Evolutionary conservation across 2,113 vertebrate genomes (phyloP).

Genomic region (Phasianus colchicus): DNA sequence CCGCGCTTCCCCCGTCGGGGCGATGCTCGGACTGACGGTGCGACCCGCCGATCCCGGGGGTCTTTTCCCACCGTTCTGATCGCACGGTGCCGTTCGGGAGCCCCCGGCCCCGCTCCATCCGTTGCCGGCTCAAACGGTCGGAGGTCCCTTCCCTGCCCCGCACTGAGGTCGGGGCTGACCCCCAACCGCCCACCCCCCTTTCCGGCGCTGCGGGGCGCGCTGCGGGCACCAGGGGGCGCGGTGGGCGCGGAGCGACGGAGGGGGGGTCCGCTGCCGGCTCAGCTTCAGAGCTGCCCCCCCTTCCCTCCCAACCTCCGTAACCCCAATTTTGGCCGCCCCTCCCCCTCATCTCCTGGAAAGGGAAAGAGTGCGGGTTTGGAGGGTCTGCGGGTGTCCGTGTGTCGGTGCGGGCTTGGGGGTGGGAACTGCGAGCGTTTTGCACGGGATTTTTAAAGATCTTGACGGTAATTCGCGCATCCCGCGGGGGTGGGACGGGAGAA

Average conservation of each 20-base stretch:
- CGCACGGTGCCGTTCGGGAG: too few species aligned
- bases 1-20: not conserved
- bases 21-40: accelerated
- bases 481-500: constrained; percentile 73
- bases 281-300: not conserved
- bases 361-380: too few species aligned
- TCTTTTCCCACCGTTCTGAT: too few species aligned
- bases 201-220: not conserved
- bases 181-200: not conserved
- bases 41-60: too few species aligned
- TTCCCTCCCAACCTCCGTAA: not conserved
- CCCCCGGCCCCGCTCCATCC: too few species aligned
- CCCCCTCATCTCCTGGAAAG: too few species aligned
- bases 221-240: constrained; percentile 2
- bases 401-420: not conserved
- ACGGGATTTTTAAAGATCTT: not conserved
- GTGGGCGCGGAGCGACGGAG: not conserved
- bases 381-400: not conserved
- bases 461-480: not conserved
- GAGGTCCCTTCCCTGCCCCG: not conserved
- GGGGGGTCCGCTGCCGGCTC: not conserved
- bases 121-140: too few species aligned
- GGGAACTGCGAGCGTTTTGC: not conserved
- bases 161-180: not conserved
- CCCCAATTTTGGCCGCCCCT: accelerated